phyloP scores from a whole-genome alignment of 2,797 vertebrate species.

The Gambusia yucatana region DNA sequence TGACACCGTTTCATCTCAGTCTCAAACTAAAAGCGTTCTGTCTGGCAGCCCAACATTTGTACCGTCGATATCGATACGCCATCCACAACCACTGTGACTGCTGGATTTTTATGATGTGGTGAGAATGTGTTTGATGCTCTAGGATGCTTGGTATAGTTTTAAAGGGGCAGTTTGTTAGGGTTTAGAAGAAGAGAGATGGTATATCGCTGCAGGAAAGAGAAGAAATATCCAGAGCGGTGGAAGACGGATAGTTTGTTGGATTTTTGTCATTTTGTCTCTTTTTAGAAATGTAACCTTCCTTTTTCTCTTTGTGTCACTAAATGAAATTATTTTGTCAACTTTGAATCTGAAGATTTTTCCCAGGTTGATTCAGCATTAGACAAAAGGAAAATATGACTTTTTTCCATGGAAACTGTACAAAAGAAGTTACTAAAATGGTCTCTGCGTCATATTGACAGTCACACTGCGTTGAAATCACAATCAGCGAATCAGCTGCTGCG shows the following conservation, averaged over 20 bases:
- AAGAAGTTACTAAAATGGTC: no score
- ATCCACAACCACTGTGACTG: neutral
- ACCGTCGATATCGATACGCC: neutral
- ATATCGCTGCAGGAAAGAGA: neutral
- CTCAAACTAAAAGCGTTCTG: neutral
- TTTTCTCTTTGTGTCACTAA: no score
- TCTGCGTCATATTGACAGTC: no score
- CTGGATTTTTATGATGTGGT: neutral
- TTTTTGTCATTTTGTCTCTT: neutral
- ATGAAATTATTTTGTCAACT: no score
- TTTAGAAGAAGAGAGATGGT: neutral
- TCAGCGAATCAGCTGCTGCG: no score
- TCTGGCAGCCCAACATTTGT: neutral
- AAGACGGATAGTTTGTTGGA: neutral
- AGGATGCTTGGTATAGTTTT: no score
- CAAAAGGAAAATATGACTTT: no score
- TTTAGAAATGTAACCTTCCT: no score
- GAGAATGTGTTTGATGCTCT: neutral
- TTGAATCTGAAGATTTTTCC: no score
- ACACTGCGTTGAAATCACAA: no score
- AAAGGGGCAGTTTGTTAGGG: neutral
- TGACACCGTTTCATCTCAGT: constrained; percentile 33
- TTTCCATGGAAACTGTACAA: no score
- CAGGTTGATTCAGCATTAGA: no score
- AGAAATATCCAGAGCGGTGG: neutral